Conservation (phyloP, 2,888 invertebrate genomes). For the Shargacucullia verbasci region DNA sequence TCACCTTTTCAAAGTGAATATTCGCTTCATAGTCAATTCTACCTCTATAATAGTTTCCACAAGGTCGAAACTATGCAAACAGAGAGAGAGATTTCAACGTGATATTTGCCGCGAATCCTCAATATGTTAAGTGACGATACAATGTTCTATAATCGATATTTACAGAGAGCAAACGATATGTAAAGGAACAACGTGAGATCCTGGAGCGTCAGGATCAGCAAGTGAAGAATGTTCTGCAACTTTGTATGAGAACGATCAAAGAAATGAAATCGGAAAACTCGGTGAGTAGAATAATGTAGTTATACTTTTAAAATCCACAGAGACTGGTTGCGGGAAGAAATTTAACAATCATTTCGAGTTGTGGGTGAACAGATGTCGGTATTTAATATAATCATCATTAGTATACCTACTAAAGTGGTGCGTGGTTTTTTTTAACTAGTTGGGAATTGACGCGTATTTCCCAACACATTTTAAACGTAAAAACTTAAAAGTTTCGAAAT, state of each 20-base stretch:
- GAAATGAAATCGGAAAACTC: conserved; percentile 68
- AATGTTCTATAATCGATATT: conserved; percentile 16
- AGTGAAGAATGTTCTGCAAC: conserved; percentile 69
- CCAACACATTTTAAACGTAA: no score
- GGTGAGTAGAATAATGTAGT: conserved; percentile 50
- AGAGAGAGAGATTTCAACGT: not conserved
- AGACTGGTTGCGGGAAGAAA: no score
- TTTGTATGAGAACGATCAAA: conserved; percentile 73
- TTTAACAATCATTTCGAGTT: no score
- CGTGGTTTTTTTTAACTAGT: no score
- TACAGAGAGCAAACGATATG: conserved; percentile 69
- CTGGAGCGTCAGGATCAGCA: conserved; percentile 71
- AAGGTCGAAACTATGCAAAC: not conserved
- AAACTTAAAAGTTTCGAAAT: no score
- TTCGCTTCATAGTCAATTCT: not conserved
- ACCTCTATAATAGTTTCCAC: not conserved
- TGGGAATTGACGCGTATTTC: no score
- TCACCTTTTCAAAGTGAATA: not conserved
- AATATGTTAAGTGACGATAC: not conserved
- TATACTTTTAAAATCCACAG: not conserved
- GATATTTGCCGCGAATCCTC: no score
- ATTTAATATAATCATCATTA: not conserved
- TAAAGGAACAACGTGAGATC: conserved; percentile 68
- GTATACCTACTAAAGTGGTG: no score
- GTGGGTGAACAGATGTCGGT: no score